Percentiles rank a stretch among this genome's conserved stretches.
phyloP scores from a whole-genome alignment of 2,797 vertebrate species.

The Thamnophis elegans region DNA sequence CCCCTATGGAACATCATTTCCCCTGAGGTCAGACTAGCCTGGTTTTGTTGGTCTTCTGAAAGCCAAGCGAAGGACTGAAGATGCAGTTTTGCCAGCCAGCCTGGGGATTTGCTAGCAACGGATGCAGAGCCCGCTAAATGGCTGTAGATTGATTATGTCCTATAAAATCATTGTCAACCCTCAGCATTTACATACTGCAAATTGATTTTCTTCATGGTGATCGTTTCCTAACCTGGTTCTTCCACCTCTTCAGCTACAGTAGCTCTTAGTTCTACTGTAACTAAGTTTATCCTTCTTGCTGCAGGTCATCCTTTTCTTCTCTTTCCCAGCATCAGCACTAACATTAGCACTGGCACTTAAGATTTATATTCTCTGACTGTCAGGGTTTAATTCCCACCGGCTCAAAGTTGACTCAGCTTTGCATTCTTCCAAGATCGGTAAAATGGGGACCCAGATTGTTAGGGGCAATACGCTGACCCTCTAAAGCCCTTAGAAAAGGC shows the following conservation, averaged over 20 bases:
- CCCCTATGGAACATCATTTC: not conserved
- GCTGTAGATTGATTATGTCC: not conserved
- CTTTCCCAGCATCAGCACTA: not conserved
- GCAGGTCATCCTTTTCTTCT: not conserved
- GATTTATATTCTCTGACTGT: too few relatives aligned
- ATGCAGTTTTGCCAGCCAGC: not conserved
- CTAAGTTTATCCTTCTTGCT: not conserved
- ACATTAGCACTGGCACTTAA: too few relatives aligned
- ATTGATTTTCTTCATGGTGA: not conserved
- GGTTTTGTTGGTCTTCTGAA: not conserved
- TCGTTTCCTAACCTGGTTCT: not conserved
- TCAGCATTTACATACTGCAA: not conserved
- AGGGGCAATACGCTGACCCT: too few relatives aligned
- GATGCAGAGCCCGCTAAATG: not conserved
- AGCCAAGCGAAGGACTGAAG: not conserved
- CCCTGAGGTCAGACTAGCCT: not conserved
- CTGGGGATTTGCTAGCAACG: not conserved
- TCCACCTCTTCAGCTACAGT: not conserved
- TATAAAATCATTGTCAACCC: not conserved
- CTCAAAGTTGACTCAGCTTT: too few relatives aligned
- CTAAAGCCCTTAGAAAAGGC: too few relatives aligned
- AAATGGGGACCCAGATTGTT: too few relatives aligned
- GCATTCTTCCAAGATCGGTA: too few relatives aligned
- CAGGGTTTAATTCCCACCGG: too few relatives aligned
- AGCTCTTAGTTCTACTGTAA: not conserved